Conservation (phyloP, 2,797 vertebrate species). For the Premnoplex brunnescens region DNA sequence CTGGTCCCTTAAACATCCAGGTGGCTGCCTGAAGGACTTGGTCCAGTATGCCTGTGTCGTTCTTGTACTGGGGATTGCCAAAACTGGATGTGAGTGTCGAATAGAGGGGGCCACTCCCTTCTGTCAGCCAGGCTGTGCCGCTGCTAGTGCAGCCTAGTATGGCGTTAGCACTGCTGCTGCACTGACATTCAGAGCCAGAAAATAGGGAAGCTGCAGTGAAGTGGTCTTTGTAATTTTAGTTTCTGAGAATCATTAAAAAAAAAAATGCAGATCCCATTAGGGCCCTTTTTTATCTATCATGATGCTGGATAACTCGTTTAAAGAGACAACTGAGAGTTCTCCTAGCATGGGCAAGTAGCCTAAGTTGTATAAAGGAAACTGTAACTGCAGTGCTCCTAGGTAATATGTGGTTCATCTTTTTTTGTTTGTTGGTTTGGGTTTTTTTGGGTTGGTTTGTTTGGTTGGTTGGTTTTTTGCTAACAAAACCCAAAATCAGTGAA, state of each 20-base stretch:
- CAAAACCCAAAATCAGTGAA: background rate
- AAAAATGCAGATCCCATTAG: background rate
- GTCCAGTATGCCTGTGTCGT: background rate
- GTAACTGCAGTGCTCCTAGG: background rate
- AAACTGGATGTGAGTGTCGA: fast-evolving
- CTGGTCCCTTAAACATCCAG: background rate
- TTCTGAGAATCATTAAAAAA: background rate
- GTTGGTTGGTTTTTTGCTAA: background rate
- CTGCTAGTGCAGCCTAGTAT: background rate
- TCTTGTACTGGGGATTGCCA: background rate
- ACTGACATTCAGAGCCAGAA: background rate
- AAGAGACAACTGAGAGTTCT: background rate
- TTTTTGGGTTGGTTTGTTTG: background rate
- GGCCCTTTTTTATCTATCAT: background rate
- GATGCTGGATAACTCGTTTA: background rate
- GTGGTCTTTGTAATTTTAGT: background rate
- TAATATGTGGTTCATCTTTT: background rate
- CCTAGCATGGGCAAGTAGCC: background rate
- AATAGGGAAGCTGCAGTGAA: background rate
- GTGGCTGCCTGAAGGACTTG: background rate
- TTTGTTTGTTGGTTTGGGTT: background rate
- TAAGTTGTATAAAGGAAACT: background rate
- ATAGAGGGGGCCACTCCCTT: fast-evolving
- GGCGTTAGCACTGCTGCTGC: background rate
- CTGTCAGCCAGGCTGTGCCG: background rate